Evolutionary conservation across 2,888 invertebrate species (phyloP).

Genomic region (Patella caerulea): DNA sequence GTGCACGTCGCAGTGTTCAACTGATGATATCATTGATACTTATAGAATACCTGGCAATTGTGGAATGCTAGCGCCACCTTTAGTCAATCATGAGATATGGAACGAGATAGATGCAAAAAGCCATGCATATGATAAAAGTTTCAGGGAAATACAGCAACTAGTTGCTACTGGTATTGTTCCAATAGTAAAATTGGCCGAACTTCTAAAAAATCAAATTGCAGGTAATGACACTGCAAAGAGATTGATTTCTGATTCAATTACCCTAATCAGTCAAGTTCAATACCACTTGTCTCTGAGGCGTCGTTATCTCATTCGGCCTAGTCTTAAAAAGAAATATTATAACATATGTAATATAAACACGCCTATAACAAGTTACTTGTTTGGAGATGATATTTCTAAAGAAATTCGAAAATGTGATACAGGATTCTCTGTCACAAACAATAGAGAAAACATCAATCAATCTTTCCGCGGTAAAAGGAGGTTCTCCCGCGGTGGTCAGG

Average conservation of each 20-base stretch:
- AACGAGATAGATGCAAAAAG: background rate
- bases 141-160: background rate
- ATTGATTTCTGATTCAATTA: background rate
- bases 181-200: background rate
- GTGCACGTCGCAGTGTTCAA: background rate
- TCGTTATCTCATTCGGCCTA: background rate
- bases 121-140: background rate
- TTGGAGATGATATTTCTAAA: constrained; percentile 6
- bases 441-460: too few species aligned
- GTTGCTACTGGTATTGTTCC: background rate
- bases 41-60: background rate
- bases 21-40: background rate
- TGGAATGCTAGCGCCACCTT: background rate
- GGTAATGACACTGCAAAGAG: background rate
- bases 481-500: too few species aligned
- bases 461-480: too few species aligned
- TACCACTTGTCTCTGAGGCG: background rate
- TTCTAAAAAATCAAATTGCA: background rate
- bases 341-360: background rate
- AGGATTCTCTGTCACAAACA: too few species aligned
- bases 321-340: background rate
- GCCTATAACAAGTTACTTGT: background rate
- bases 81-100: background rate
- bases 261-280: background rate
- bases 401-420: background rate